Conservation (phyloP, 2,888 invertebrate genomes). For the Nephrotoma appendiculata region DNA sequence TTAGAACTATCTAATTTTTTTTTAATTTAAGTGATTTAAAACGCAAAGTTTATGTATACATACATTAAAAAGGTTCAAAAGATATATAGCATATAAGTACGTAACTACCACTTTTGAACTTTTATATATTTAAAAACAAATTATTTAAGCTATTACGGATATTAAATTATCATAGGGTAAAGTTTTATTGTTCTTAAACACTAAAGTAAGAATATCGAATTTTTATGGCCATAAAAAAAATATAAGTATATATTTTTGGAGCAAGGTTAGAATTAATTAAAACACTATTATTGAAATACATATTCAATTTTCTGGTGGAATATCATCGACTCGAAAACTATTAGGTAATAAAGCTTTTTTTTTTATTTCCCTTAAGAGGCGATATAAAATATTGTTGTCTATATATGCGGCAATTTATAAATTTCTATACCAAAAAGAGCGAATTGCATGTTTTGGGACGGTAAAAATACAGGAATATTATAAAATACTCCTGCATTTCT, state of each 20-base stretch:
- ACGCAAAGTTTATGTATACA: not conserved
- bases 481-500: not conserved
- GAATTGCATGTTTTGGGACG: not conserved
- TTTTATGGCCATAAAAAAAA: not conserved
- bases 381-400: not conserved
- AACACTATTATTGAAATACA: not conserved
- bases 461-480: not conserved
- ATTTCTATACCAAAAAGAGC: not conserved
- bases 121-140: not conserved
- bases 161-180: not conserved
- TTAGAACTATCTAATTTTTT: not conserved
- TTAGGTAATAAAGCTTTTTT: not conserved
- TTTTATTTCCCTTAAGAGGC: not conserved
- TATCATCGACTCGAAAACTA: not conserved
- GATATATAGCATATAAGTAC: not conserved
- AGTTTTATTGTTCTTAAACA: not conserved
- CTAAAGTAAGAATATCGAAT: not conserved
- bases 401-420: not conserved
- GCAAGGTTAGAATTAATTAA: not conserved
- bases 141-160: not conserved
- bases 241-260: not conserved
- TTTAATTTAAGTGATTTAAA: not conserved
- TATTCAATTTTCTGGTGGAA: not conserved
- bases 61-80: not conserved
- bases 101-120: not conserved